Evolutionary conservation across 2,797 vertebrate genomes (phyloP).

Genomic region (Sebastes matsubarae): DNA sequence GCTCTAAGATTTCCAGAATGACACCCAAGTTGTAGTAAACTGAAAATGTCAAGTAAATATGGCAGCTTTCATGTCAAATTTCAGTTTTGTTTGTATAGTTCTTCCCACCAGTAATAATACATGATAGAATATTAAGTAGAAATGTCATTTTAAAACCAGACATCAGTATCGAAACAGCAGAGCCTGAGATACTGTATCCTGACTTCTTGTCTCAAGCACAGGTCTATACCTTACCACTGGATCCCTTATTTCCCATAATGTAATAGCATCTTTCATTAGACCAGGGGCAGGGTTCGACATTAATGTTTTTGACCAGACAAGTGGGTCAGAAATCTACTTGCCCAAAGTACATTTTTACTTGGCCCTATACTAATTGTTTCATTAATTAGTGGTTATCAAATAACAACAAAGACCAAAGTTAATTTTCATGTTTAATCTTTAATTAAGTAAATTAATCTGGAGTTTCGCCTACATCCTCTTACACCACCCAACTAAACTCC

Average conservation of each 20-base stretch:
- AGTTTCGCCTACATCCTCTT: no score
- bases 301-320: no score
- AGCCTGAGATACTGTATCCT: neutral
- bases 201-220: neutral
- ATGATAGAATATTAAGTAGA: neutral
- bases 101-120: neutral
- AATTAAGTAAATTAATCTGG: no score
- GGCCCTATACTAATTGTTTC: no score
- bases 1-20: neutral
- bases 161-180: neutral
- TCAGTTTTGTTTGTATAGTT: neutral
- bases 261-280: neutral
- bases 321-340: no score
- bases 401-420: no score
- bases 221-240: neutral
- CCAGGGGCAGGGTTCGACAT: no score
- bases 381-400: no score
- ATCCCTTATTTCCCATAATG: neutral
- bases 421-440: no score
- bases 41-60: neutral
- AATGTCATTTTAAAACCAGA: neutral
- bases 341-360: no score
- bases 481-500: no score
- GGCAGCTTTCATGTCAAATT: neutral
- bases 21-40: neutral